Evolutionary conservation across 2,888 invertebrate species (phyloP).

Genomic region (Drosophila peninsularis): DNA sequence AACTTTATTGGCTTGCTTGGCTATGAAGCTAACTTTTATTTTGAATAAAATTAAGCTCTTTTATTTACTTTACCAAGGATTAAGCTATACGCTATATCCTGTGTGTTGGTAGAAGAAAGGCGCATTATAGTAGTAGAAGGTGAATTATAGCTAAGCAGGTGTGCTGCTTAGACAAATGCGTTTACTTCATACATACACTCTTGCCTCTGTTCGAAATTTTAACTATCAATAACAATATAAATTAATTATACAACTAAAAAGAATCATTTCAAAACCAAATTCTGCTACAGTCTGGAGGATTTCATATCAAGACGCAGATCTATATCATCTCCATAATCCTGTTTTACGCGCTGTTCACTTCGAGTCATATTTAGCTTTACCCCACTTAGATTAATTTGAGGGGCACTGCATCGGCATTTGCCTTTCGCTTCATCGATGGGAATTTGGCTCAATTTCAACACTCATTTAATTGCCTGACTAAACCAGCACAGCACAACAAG

Average conservation of each 20-base stretch:
- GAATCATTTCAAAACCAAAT: no score
- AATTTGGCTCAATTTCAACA: background rate
- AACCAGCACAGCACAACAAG: slow-evolving; percentile 17
- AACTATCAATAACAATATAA: no score
- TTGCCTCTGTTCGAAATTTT: no score
- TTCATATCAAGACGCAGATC: no score
- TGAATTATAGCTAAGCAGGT: background rate
- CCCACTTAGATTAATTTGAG: background rate
- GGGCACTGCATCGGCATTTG: slow-evolving; percentile 6
- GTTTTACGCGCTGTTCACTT: no score
- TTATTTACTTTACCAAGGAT: background rate
- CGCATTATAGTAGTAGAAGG: no score
- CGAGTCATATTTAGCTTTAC: background rate
- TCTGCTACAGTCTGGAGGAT: no score
- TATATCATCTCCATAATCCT: no score
- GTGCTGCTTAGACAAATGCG: background rate
- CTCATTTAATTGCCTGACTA: slow-evolving; percentile 15
- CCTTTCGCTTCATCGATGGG: background rate
- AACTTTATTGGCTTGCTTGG: background rate
- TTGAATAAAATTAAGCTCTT: background rate
- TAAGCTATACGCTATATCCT: background rate
- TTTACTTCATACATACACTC: no score
- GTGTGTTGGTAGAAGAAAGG: background rate
- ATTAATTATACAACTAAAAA: no score
- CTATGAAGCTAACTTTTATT: background rate